Conservation (phyloP, 1,140 invertebrate species). For the Drosophila sp. region DNA sequence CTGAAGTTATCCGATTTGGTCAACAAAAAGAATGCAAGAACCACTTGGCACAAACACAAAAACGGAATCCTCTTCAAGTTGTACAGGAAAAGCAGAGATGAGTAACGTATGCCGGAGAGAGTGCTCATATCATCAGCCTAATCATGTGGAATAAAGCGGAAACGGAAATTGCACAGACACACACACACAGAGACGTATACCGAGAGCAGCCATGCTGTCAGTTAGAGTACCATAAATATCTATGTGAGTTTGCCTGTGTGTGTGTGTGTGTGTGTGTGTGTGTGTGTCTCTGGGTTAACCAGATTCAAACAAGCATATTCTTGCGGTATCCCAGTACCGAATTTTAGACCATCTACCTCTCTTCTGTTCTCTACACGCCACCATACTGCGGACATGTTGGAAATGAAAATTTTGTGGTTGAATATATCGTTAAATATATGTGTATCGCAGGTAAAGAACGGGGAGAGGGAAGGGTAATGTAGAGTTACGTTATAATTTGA, state of each 20-base stretch:
- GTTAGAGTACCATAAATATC: slow-evolving; percentile 11
- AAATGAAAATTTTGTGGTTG: slow-evolving; percentile 75
- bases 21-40: slow-evolving; percentile 9
- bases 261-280: slow-evolving; percentile 16
- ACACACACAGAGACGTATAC: slow-evolving; percentile 17
- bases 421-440: slow-evolving; percentile 35
- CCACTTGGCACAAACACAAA: neutral
- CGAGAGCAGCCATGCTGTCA: slow-evolving; percentile 20
- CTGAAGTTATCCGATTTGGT: slow-evolving; percentile 3
- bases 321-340: slow-evolving; percentile 22
- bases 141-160: slow-evolving; percentile 80
- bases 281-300: slow-evolving; percentile 45
- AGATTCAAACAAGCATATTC: slow-evolving; percentile 54
- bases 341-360: neutral
- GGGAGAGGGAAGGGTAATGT: neutral
- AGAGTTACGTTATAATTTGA: slow-evolving; percentile 9
- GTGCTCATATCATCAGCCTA: slow-evolving; percentile 73
- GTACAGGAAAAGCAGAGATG: slow-evolving; percentile 13
- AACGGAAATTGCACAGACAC: slow-evolving; percentile 74
- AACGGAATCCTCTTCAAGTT: neutral
- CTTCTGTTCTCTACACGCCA: slow-evolving; percentile 6
- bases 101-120: slow-evolving; percentile 37
- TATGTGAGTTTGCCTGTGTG: no score
- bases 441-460: no score
- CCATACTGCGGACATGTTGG: slow-evolving; percentile 58